Evolutionary conservation across 1,140 invertebrate species (phyloP), one percentile per base, ranked within the genome.

Genomic region (Drosophila ficusphila): DNA sequence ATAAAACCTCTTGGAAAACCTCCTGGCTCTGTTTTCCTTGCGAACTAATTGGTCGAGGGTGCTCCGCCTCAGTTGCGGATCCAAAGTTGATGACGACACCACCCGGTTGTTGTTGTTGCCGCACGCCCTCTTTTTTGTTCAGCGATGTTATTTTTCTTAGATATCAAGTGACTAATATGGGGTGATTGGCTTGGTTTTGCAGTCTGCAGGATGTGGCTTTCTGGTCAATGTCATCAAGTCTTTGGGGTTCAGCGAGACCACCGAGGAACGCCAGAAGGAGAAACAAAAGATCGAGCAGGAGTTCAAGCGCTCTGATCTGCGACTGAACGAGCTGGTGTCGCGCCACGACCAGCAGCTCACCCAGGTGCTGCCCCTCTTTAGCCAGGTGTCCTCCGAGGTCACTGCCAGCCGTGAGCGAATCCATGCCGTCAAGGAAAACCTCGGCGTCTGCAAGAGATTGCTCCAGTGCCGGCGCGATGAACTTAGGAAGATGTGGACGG

Each of bases 201-300:
- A 70, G 90, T 90, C 60, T 47, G 90, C 69, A 58, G 90, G 76
- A 39, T 86, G 82, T 51, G 82, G 82, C 33, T 86, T 98, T 68
- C 93, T 99, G 68, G 98, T 98, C 94, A 97, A 96, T 36, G 97
- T 98, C 5, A 98, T 99, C 73, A 94, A 97, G 58, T 97, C 97
- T 0, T 90, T 99, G 49, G 97, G 97, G 19, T 96, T 96, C 27
- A 98, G 97, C 93, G 97, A 98, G 92, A 98, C 97, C 25, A 97
- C 97, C 92, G 97, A 98, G 89, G 97, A 99, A 90, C 93, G 98
- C 75, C 98, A 99, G 90, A 95, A 96, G 85, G 98, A 99, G 92
- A 98, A 98, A 86, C 95, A 95, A 0, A 97, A 97, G 91, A 93
- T 99, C 27, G 98, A 99, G 92, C 96, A 97, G 75, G 97, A 98